Base-by-base conservation (phyloP, 2,797 vertebrate genomes). In the Onychomys leucogaster region DNA sequence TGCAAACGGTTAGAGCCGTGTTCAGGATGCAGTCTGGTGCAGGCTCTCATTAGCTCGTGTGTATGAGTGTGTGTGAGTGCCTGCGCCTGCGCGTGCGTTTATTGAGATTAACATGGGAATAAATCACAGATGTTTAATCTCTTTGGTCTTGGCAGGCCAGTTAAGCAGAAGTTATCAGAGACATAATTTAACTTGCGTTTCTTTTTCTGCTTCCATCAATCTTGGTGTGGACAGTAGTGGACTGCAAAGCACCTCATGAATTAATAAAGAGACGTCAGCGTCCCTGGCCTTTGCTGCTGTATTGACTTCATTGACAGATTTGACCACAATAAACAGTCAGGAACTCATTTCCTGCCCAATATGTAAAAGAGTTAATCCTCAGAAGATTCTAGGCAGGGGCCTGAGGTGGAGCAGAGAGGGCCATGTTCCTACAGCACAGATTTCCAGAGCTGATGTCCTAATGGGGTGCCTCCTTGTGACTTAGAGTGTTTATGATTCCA, bases 301-400 rank as follows among this genome's bases (percentile, higher is more conserved):
- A 97, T 98, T 95, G 98, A 98, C 98, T 98, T 97, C 95, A 96
- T 94, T 94, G 95, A 97, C 95, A 97, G 97, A 98, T 98, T 98
- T 98, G 97, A 97, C 98, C 98, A 98, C 97, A 96, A 96, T 80
- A 97, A 98, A 98, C 97, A 98, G 93, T 94, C 94, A 93, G 95
- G 94, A 98, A 97, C 98, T 98, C 95, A 98, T 98, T 98, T 98
- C 98, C 97, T 98, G 91, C 94, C 84, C 87, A 97, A 95, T 97
- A 97, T 80, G 94, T 96, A 97, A 23, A 88, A 75, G 85, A 93
- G 94, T 95, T 97, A 90, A 97, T 96, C 92, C 92, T 86, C 76
- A 85, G 87, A 41, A 69, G 81, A 49, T 76, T 63, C 63, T 29
- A 37, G 29, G 32, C 10, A 27, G 92, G 71, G 46, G 37, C 9